phyloP scores from a whole-genome alignment of 2,113 vertebrate species.

The Spea bombifrons region DNA sequence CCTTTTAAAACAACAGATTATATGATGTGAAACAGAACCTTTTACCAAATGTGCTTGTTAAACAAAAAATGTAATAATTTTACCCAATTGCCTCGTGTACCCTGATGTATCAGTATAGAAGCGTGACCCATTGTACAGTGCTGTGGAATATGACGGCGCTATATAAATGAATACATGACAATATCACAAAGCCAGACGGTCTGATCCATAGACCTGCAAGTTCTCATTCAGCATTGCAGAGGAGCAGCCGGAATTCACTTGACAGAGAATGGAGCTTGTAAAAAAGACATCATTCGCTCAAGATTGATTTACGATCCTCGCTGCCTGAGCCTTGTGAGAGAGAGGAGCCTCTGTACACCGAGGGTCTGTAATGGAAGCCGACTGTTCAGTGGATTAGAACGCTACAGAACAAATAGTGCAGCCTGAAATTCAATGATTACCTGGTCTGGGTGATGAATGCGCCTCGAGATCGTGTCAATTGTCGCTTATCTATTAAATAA shows the following conservation, averaged over 20 bases:
- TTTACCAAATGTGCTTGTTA: too few species aligned
- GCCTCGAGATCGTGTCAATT: neutral
- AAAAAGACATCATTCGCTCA: constrained; percentile 31
- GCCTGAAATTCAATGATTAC: constrained; percentile 12
- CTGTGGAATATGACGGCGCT: too few species aligned
- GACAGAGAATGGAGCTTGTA: constrained; percentile 6
- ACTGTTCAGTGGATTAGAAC: constrained; percentile 2
- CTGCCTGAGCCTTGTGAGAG: constrained; percentile 1
- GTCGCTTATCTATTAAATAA: too few species aligned
- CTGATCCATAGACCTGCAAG: constrained; percentile 8
- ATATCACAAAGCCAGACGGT: neutral
- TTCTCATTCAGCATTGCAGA: constrained; percentile 13
- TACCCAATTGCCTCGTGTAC: too few species aligned
- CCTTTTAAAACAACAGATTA: too few species aligned
- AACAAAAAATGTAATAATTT: too few species aligned
- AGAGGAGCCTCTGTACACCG: neutral
- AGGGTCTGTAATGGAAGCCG: constrained; percentile 13
- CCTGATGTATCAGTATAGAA: too few species aligned
- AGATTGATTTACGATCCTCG: constrained; percentile 10
- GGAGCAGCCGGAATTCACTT: constrained; percentile 1
- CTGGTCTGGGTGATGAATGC: neutral
- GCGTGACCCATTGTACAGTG: too few species aligned
- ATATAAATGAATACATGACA: too few species aligned
- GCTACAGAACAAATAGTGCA: neutral
- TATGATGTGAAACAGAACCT: too few species aligned